Conservation (phyloP, 2,113 vertebrate genomes). For the Pica pica region DNA sequence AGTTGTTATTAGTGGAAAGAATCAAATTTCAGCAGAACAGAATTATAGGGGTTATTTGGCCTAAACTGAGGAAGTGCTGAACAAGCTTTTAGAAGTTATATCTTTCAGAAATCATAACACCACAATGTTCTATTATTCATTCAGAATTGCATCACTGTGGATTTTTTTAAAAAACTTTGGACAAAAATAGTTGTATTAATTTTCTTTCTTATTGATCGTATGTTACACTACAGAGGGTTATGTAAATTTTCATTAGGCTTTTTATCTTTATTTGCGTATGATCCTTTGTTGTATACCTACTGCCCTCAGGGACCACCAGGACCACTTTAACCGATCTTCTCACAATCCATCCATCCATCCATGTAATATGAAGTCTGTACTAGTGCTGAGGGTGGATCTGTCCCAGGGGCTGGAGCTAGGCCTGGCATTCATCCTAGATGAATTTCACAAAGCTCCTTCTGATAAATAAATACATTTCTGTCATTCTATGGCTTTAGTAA, state of each 20-base stretch:
- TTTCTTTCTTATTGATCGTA: not conserved
- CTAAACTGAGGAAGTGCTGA: not conserved
- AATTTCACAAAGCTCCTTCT: not conserved
- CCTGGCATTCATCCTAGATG: not conserved
- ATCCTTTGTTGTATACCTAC: not conserved
- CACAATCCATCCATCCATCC: not conserved
- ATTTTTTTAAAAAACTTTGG: not conserved
- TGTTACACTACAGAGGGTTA: not conserved
- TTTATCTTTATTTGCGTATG: not conserved
- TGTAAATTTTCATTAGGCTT: not conserved
- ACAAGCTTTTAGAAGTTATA: fast-evolving
- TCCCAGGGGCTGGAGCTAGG: not conserved
- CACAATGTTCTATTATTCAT: not conserved
- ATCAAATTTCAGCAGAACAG: not conserved
- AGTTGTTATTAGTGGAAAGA: not conserved
- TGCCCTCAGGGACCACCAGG: not conserved
- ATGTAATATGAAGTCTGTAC: not conserved
- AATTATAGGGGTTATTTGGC: not conserved
- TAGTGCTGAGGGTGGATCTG: not conserved
- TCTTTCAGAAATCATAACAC: not conserved
- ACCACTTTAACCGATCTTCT: not conserved
- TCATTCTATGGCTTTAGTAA: not conserved
- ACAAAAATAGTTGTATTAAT: not conserved
- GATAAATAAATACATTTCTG: not conserved
- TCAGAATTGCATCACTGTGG: not conserved